Conservation (phyloP, 37 sponge, comb jelly and placozoan genomes). For the Diacarnus erythraeanus region DNA sequence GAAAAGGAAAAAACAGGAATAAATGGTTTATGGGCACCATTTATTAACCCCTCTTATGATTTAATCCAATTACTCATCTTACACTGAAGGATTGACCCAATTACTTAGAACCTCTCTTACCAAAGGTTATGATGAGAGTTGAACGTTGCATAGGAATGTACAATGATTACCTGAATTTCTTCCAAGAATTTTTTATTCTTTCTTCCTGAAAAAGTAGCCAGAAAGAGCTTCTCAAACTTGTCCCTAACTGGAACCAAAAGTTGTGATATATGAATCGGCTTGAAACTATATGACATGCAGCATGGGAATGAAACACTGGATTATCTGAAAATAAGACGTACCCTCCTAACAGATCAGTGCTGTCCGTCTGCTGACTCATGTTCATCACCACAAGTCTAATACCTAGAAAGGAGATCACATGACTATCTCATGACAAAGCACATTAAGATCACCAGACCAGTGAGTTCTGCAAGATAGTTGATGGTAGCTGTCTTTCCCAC, state of each 20-base stretch:
- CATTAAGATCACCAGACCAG: slow-evolving; percentile 33
- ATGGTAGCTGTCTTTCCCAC: slow-evolving; percentile 94
- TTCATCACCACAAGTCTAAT: slow-evolving; percentile 88
- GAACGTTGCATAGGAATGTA: too few species aligned
- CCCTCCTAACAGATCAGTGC: slow-evolving; percentile 95
- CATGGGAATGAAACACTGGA: not conserved
- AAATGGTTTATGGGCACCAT: too few species aligned
- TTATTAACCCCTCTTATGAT: too few species aligned
- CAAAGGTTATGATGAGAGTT: too few species aligned
- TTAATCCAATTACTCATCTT: too few species aligned
- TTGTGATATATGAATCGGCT: slow-evolving; percentile 78
- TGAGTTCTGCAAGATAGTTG: slow-evolving; percentile 79
- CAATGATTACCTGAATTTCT: slow-evolving; percentile 74
- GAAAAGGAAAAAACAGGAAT: too few species aligned
- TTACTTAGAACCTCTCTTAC: too few species aligned
- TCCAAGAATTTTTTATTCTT: slow-evolving; percentile 77
- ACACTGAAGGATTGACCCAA: too few species aligned
- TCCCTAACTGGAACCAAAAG: slow-evolving; percentile 70
- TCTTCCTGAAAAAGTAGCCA: slow-evolving; percentile 78
- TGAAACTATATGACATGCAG: slow-evolving; percentile 61
- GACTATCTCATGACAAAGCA: not conserved
- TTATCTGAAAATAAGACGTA: slow-evolving; percentile 22
- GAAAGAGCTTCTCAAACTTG: slow-evolving; percentile 79
- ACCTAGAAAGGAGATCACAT: slow-evolving; percentile 34
- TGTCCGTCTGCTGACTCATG: slow-evolving; percentile 96